Evolutionary conservation across 2,888 invertebrate species (phyloP), one percentile per base, ranked within the genome.

Genomic region (Neocrepidodera transversa): DNA sequence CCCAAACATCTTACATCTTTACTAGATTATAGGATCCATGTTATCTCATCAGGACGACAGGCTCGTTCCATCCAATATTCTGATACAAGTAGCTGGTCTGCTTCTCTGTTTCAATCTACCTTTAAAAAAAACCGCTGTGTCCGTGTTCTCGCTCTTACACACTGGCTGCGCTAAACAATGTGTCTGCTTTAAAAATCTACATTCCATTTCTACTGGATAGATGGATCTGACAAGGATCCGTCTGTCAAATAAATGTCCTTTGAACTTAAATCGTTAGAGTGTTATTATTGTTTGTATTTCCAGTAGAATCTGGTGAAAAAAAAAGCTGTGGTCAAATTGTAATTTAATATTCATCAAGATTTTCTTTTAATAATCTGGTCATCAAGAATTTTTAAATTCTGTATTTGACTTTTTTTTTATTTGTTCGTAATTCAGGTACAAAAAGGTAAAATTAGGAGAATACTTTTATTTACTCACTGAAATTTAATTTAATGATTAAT

Each of bases 31-130:
- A 71, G 68, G 65, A 62, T 54, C 67, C 67, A 68, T 60, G 66
- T 69, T 69, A 68, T 71, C 67, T 76, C 75, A 74, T 75, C 75
- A 74, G 76, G 77, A 78, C 78, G 77, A 77, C 78, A 75, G 78
- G 79, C 74, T 78, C 79, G 78, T 78, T 77, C 75, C 71, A 78
- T 77, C 75, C 71, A 71, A 70, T 66, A 64, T 71, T 73, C 70
- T 69, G 71, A 45, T 28, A 28, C 74, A 78, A 79, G 78, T 79
- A 79, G 79, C 80, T 78, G 80, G 79, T 79, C 79, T 80, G 79
- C 79, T 80, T 78, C 73, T 73, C 72, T 65, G 23, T 60, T 62
- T 67, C 57, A 65, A 65, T 62, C 58, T 67, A 63, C 69, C 69
- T 48, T 71, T 71, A 70, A 65, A 42, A n/a, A n/a, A n/a, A 36